These are phyloP conservation scores for Leuctra nigra DNA, from an alignment of 2,888 invertebrate genomes.

Conservation along the genomic window DNA sequence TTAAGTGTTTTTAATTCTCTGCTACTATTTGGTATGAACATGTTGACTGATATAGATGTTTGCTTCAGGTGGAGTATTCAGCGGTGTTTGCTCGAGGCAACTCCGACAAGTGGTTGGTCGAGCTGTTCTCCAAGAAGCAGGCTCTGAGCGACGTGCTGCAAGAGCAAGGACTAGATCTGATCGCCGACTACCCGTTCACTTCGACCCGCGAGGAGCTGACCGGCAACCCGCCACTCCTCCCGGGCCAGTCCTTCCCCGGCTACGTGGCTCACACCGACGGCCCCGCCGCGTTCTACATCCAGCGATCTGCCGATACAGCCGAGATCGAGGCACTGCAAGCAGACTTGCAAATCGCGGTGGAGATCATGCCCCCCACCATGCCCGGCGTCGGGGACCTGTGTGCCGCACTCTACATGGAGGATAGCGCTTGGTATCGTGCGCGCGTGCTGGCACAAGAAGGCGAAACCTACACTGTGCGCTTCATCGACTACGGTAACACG, in stretches of 20 bases:
- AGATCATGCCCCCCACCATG: constrained; percentile 46
- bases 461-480: constrained; percentile 53
- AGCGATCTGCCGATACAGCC: constrained; percentile 50
- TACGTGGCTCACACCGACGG: constrained; percentile 65
- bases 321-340: constrained; percentile 55
- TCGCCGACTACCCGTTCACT: constrained; percentile 21
- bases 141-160: constrained; percentile 47
- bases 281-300: constrained; percentile 70
- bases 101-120: constrained; percentile 50
- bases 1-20: too few species aligned
- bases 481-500: constrained; percentile 73
- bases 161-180: constrained; percentile 36
- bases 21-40: too few species aligned
- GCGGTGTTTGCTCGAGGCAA: constrained; percentile 46
- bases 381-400: constrained; percentile 58
- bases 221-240: constrained; percentile 34
- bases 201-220: constrained; percentile 31
- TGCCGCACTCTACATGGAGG: constrained; percentile 72
- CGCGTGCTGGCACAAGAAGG: constrained; percentile 70
- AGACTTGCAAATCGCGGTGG: constrained; percentile 53
- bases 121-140: constrained; percentile 45
- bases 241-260: constrained; percentile 38
- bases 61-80: constrained; percentile 48
- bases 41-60: too few species aligned
- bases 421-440: constrained; percentile 89